Conservation (phyloP, 2,113 vertebrate genomes). For the Scalopus aquaticus region DNA sequence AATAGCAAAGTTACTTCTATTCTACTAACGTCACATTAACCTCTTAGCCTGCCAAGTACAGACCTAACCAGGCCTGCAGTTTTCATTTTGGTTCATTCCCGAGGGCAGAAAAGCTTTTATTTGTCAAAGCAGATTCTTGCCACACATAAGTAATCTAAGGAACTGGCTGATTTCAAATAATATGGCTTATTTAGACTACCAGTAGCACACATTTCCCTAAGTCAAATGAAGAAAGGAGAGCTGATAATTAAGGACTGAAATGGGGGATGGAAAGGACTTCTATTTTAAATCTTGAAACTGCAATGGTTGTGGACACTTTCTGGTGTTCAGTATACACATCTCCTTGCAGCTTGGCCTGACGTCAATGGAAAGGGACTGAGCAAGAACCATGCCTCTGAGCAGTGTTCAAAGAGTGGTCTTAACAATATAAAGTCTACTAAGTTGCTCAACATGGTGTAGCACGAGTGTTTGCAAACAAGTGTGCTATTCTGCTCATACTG, state of each 20-base stretch:
- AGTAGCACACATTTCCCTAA: neutral
- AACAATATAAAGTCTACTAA: slow-evolving; percentile 72
- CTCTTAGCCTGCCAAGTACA: slow-evolving; percentile 55
- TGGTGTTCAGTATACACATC: neutral
- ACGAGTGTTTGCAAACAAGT: slow-evolving; percentile 62
- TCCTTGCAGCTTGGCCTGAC: slow-evolving; percentile 42
- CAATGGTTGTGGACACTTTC: neutral
- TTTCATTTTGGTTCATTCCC: slow-evolving; percentile 48
- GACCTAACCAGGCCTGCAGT: slow-evolving; percentile 49
- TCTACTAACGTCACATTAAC: slow-evolving; percentile 11
- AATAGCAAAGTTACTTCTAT: neutral
- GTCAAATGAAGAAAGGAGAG: slow-evolving; percentile 25
- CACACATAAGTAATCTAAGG: slow-evolving; percentile 58
- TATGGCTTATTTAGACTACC: neutral
- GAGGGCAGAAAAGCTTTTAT: slow-evolving; percentile 33
- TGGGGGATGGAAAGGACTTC: neutral
- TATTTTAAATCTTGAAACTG: neutral
- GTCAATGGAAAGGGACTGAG: slow-evolving; percentile 53
- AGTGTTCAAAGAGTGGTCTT: slow-evolving; percentile 67
- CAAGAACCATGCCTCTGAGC: neutral
- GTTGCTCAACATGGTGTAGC: slow-evolving; percentile 63
- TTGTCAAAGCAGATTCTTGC: slow-evolving; percentile 63
- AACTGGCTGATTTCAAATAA: slow-evolving; percentile 50
- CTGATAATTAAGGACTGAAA: neutral
- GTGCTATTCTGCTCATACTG: slow-evolving; percentile 9